Base-by-base conservation (phyloP, 2,888 invertebrate species). In the Tachina fera region DNA sequence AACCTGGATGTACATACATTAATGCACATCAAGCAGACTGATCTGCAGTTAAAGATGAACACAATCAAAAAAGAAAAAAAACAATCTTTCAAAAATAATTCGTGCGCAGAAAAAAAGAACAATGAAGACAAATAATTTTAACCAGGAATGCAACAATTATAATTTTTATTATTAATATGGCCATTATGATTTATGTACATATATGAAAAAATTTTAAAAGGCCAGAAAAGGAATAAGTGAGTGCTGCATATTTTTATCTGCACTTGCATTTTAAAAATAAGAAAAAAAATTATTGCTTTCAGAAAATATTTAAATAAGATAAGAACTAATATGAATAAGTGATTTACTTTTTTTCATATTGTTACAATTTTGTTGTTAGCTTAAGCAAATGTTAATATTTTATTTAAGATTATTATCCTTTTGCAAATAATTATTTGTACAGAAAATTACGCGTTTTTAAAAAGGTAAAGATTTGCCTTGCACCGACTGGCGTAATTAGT, bases 101-200 rank as follows among this genome's bases (percentile, higher is more conserved):
- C 47, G 60, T 45, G 43, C 60, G n/a, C 11, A 9, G 4, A 31
- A 31, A 19, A 4, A 61, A 53, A 19, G 22, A 78, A 63, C 14
- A 51, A 68, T n/a, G 31, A 68, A 60, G 10, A 43, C 39, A 51
- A 68, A 68, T 22, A 68, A 60, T 68, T 70, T 31, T 53, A 43
- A 45, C 61, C 61, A 70, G 78, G 63, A 79, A 47, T 79, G 71
- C 63, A 71, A 71, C 71, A 45, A 79, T 61, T 67, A 8, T n/a
- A 41, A n/a, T 19, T 60, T 60, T 49, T 61, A 71, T 70, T 70
- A 70, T 70, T 70, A 70, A 61, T 70, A 43, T 43, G 31, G 63
- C 67, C 70, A 79, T 71, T 61, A 78, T 45, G 58, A 61, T 78
- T 79, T 71, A 79, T n/a, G n/a, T n/a, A n/a, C n/a, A n/a, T n/a